Percentiles rank a stretch among this genome's conserved stretches.
Conservation (phyloP, 2,888 invertebrate species). For the Conistra vaccinii region DNA sequence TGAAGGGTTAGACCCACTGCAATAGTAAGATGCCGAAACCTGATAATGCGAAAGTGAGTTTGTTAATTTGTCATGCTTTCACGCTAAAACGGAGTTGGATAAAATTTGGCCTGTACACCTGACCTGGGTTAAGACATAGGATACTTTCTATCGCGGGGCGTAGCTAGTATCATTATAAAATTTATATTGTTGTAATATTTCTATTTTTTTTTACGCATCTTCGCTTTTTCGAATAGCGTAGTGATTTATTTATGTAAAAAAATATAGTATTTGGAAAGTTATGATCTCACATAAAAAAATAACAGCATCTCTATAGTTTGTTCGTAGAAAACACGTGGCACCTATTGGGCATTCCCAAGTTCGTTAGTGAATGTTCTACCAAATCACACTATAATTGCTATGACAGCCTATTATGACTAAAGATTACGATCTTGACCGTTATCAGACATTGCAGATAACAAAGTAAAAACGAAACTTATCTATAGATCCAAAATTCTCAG, state of each 20-base stretch:
- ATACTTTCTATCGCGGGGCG: too few relatives aligned
- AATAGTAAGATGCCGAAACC: background rate
- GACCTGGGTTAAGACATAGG: too few relatives aligned
- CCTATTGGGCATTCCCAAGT: background rate
- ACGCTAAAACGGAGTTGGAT: too few relatives aligned
- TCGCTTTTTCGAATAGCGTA: background rate
- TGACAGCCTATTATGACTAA: slow-evolving; percentile 36
- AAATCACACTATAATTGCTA: slow-evolving; percentile 31
- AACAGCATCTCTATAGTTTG: background rate
- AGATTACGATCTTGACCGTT: slow-evolving; percentile 49
- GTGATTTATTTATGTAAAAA: background rate
- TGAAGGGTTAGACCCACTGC: background rate
- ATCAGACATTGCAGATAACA: slow-evolving; percentile 49
- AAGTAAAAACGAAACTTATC: slow-evolving; percentile 43
- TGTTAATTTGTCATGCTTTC: too few relatives aligned
- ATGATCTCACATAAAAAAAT: background rate
- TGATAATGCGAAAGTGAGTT: background rate
- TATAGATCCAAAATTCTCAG: slow-evolving; percentile 42
- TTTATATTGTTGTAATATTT: background rate
- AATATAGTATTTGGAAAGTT: too few relatives aligned
- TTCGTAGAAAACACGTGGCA: background rate
- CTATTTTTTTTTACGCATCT: background rate
- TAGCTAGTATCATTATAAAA: too few relatives aligned
- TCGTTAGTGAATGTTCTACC: background rate
- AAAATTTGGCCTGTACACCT: too few relatives aligned